phyloP scores from a whole-genome alignment of 1,140 invertebrate genomes.

The Drosophila nannoptera region DNA sequence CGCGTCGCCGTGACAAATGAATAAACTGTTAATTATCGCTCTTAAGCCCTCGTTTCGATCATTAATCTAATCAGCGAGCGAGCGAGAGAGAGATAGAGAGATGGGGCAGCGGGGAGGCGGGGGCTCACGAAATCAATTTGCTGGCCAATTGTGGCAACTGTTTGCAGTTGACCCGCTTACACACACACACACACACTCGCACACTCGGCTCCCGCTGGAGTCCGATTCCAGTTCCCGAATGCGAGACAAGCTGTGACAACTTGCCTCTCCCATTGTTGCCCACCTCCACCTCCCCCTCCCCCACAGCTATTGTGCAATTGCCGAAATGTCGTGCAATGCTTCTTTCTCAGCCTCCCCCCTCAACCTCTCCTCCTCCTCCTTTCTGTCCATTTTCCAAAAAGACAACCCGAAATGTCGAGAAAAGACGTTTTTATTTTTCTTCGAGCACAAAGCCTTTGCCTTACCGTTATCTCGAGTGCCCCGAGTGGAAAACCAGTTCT shows the following conservation, averaged over 20 bases:
- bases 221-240: slow-evolving; percentile 21
- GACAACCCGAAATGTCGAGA: slow-evolving; percentile 65
- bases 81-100: neutral
- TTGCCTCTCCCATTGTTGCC: slow-evolving; percentile 23
- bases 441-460: slow-evolving; percentile 3
- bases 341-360: slow-evolving; percentile 29
- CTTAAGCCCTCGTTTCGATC: slow-evolving; percentile 21
- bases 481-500: slow-evolving; percentile 56
- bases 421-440: slow-evolving; percentile 20
- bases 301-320: slow-evolving; percentile 53
- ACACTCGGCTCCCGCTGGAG: neutral
- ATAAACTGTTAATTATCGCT: slow-evolving; percentile 26
- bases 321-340: slow-evolving; percentile 60
- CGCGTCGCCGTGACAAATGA: slow-evolving; percentile 34
- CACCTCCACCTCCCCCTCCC: slow-evolving; percentile 9
- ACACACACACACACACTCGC: slow-evolving; percentile 8
- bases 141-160: slow-evolving; percentile 6
- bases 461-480: slow-evolving; percentile 35
- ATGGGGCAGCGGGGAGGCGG: no score
- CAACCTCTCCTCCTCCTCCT: no score
- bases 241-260: slow-evolving; percentile 27
- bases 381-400: slow-evolving; percentile 59
- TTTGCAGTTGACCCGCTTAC: slow-evolving; percentile 17
- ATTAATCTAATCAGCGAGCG: slow-evolving; percentile 24
- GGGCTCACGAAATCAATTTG: neutral